phyloP scores from a whole-genome alignment of 2,888 invertebrate species.

The Lumbricus terrestris region DNA sequence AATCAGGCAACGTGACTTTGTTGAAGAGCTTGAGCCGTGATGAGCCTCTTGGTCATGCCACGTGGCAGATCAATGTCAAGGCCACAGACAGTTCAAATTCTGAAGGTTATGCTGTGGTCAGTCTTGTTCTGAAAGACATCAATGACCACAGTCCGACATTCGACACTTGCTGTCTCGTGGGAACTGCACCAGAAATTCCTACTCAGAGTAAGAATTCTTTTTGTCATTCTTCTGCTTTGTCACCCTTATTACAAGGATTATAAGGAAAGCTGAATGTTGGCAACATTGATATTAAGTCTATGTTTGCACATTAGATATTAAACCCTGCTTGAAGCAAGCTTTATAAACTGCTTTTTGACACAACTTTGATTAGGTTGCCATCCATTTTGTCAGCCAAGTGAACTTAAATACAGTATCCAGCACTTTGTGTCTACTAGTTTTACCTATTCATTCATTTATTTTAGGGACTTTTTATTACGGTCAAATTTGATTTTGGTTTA shows the following conservation, averaged over 20 bases:
- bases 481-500: no score
- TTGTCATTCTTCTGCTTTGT: no score
- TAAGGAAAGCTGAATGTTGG: neutral
- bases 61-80: slow-evolving; percentile 39
- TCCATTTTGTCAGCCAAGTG: no score
- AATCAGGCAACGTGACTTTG: slow-evolving; percentile 30
- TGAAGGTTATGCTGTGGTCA: slow-evolving; percentile 36
- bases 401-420: no score
- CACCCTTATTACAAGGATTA: no score
- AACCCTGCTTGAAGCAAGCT: neutral
- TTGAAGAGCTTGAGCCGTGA: slow-evolving; percentile 36
- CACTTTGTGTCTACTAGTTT: no score
- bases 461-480: no score
- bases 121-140: slow-evolving; percentile 34
- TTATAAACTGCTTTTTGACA: no score
- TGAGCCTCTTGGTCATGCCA: slow-evolving; percentile 36
- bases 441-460: no score
- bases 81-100: slow-evolving; percentile 26
- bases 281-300: neutral
- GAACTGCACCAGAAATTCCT: slow-evolving; percentile 32
- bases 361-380: no score
- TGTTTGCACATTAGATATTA: no score
- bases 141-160: slow-evolving; percentile 40
- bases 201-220: slow-evolving; percentile 16
- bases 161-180: slow-evolving; percentile 36